These are phyloP conservation scores for Erythrocercus mccallii DNA, from an alignment of 2,113 vertebrate species.

Conservation along the genomic window DNA sequence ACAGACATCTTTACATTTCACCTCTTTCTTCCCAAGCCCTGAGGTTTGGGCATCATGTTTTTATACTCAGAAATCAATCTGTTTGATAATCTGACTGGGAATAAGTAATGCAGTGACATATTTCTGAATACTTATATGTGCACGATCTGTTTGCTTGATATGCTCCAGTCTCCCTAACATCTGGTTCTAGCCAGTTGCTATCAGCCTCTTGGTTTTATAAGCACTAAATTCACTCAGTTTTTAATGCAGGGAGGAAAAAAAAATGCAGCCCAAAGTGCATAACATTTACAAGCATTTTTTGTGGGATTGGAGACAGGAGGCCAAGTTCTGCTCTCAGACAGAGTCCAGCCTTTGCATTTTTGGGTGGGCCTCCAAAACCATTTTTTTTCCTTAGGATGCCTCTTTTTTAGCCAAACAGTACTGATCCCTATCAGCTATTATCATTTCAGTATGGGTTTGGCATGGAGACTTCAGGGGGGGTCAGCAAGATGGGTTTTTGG, in stretches of 20 bases:
- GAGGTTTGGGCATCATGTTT: slow-evolving; percentile 45
- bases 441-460: neutral
- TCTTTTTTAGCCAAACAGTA: slow-evolving; percentile 26
- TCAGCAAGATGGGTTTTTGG: neutral
- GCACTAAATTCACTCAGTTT: slow-evolving; percentile 58
- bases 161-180: slow-evolving; percentile 62
- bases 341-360: slow-evolving; percentile 51
- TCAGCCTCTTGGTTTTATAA: slow-evolving; percentile 62
- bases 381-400: slow-evolving; percentile 26
- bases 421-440: slow-evolving; percentile 13
- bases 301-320: slow-evolving; percentile 44
- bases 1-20: neutral
- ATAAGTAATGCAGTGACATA: slow-evolving; percentile 66
- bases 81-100: slow-evolving; percentile 51
- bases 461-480: neutral
- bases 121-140: slow-evolving; percentile 58
- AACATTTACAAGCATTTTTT: slow-evolving; percentile 59
- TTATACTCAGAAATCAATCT: slow-evolving; percentile 58
- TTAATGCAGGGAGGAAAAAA: neutral
- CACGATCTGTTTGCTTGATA: slow-evolving; percentile 46
- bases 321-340: slow-evolving; percentile 42
- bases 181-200: slow-evolving; percentile 65
- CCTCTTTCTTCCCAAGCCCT: neutral
- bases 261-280: slow-evolving; percentile 3
- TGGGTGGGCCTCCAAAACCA: slow-evolving; percentile 11